phyloP scores from a whole-genome alignment of 2,797 vertebrate genomes.

The Chaetodon trifasciatus region DNA sequence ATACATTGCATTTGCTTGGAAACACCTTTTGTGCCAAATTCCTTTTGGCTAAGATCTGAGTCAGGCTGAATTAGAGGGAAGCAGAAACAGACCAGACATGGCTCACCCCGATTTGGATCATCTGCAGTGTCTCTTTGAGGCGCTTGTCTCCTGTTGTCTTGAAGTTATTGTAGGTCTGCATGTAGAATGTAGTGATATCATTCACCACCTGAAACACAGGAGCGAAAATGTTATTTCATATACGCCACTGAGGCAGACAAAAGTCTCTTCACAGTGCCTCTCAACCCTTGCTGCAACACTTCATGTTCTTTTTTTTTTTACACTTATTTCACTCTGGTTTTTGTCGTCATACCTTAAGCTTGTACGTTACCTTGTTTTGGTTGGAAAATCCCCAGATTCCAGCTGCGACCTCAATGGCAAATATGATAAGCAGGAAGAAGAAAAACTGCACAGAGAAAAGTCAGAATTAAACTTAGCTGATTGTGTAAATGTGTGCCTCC shows the following conservation, averaged over 20 bases:
- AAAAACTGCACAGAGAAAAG: slow-evolving; percentile 89
- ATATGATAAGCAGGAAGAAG: slow-evolving; percentile 94
- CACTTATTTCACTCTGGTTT: not conserved
- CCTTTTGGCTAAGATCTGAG: not conserved
- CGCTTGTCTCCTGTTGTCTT: slow-evolving; percentile 64
- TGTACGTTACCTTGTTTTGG: slow-evolving; percentile 90
- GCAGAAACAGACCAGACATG: not conserved
- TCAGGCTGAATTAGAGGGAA: slow-evolving; percentile 1
- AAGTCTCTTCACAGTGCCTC: not conserved
- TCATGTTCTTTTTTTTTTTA: not conserved
- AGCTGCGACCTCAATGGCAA: slow-evolving; percentile 93
- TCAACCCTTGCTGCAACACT: not conserved
- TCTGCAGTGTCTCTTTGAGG: slow-evolving; percentile 87
- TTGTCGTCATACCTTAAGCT: not conserved
- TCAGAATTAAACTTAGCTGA: slow-evolving; percentile 40
- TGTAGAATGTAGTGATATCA: slow-evolving; percentile 90
- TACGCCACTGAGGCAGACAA: not conserved
- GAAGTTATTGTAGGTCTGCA: slow-evolving; percentile 85
- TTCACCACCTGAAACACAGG: slow-evolving; percentile 85
- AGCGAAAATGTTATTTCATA: slow-evolving; percentile 7
- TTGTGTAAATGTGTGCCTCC: slow-evolving; percentile 1
- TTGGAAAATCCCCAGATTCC: slow-evolving; percentile 97
- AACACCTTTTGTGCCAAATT: not conserved
- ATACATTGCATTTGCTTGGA: slow-evolving; percentile 8
- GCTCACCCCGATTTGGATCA: slow-evolving; percentile 91